A percentile compares a stretch with the other conserved stretches of the same genome.
Conservation (phyloP, 1,140 invertebrate species). For the Drosophila leontia region DNA sequence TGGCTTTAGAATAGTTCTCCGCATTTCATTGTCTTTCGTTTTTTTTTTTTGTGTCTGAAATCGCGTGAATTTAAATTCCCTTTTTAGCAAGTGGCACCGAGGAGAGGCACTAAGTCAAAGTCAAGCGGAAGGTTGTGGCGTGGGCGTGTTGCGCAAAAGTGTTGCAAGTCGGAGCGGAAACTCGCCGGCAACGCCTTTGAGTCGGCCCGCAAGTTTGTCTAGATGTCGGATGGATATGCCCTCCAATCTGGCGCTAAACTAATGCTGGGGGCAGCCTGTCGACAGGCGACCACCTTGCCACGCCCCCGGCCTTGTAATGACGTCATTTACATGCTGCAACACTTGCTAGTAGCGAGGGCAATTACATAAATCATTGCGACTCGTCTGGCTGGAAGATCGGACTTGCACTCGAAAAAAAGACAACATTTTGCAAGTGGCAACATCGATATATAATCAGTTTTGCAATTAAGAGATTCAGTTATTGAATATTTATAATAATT, state of each 20-base stretch:
- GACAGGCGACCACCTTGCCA: conserved; percentile 33
- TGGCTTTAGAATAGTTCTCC: background rate
- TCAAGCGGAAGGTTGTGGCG: conserved; percentile 11
- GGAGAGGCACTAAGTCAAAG: conserved; percentile 23
- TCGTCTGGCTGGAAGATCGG: conserved; percentile 1
- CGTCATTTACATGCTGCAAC: conserved; percentile 69
- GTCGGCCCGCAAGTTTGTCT: conserved; percentile 38
- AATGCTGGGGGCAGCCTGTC: conserved; percentile 40
- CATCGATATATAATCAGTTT: background rate
- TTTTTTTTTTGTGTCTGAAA: background rate
- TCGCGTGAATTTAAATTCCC: conserved; percentile 13
- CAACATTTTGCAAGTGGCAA: background rate
- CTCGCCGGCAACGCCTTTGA: conserved; percentile 24
- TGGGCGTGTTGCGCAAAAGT: conserved; percentile 38
- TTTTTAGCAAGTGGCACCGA: background rate
- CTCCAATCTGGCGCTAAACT: conserved; percentile 34
- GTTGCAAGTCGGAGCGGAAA: conserved; percentile 47
- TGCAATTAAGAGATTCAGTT: background rate
- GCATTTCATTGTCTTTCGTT: background rate
- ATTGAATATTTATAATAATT: background rate
- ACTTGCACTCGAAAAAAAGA: conserved; percentile 1
- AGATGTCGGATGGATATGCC: conserved; percentile 29
- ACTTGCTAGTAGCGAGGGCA: conserved; percentile 22
- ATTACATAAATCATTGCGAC: conserved; percentile 49
- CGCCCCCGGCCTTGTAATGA: conserved; percentile 57